These are phyloP conservation scores for Patella depressa DNA, from an alignment of 2,888 invertebrate species.

Conservation along the genomic window DNA sequence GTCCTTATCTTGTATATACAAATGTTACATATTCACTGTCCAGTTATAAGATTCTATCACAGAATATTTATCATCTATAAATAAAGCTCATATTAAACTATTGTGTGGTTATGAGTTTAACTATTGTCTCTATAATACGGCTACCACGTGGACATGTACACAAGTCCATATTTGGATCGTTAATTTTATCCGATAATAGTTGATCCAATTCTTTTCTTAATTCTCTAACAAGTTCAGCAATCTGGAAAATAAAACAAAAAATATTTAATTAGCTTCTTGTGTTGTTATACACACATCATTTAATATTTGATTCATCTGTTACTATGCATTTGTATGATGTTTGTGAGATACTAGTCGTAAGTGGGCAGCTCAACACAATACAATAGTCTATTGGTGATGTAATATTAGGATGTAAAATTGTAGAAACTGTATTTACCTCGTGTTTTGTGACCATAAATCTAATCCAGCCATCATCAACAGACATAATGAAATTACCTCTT, in stretches of 20 bases:
- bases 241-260: constrained; percentile 40
- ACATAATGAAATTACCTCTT: constrained; percentile 61
- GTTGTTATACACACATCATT: too few species aligned
- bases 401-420: too few species aligned
- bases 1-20: too few species aligned
- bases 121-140: constrained; percentile 64
- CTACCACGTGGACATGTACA: constrained; percentile 64
- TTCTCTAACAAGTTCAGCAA: constrained; percentile 63
- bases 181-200: constrained; percentile 64
- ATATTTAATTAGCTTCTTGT: too few species aligned
- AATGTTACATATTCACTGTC: too few species aligned
- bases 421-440: constrained; percentile 46
- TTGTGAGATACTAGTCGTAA: too few species aligned
- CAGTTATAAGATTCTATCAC: too few species aligned
- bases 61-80: background rate
- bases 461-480: constrained; percentile 68
- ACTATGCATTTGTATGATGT: too few species aligned
- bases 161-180: constrained; percentile 64
- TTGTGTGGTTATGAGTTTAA: constrained; percentile 62
- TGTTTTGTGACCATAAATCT: constrained; percentile 59
- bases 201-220: constrained; percentile 61
- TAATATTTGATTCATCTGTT: too few species aligned
- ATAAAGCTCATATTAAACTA: constrained; percentile 25
- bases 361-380: too few species aligned
- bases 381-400: too few species aligned